Evolutionary conservation across 64 coral and sea anemone genomes (phyloP).

Genomic region (Trachythela sp.): DNA sequence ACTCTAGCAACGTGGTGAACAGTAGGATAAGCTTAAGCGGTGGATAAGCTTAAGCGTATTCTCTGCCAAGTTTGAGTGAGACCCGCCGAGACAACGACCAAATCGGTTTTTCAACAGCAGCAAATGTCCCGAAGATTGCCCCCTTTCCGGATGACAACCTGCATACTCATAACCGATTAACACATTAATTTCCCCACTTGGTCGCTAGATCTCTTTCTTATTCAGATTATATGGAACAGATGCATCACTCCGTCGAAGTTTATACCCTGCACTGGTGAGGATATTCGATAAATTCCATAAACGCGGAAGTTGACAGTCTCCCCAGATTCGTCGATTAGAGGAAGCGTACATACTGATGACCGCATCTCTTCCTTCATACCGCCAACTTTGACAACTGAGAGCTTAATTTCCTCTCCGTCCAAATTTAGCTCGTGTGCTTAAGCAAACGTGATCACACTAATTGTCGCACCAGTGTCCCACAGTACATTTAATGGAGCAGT

Average conservation of each 20-base stretch:
- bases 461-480: no score
- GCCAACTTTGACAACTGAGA: no score
- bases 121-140: constrained; percentile 13
- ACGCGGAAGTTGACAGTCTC: constrained; percentile 15
- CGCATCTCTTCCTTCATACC: constrained; percentile 38
- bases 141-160: constrained; percentile 24
- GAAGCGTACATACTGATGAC: constrained; percentile 34
- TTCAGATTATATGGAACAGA: neutral
- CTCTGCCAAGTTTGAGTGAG: no score
- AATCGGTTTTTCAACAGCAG: constrained; percentile 23
- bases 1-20: neutral
- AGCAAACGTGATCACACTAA: constrained; percentile 29
- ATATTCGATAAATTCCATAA: no score
- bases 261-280: neutral
- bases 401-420: constrained; percentile 26
- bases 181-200: neutral
- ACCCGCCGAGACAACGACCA: no score
- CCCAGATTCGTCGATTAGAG: constrained; percentile 21
- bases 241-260: neutral
- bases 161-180: constrained; percentile 41
- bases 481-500: neutral
- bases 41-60: constrained; percentile 15
- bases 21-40: neutral
- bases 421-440: constrained; percentile 39
- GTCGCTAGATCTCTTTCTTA: neutral